Evolutionary conservation across 2,888 invertebrate genomes (phyloP).

Genomic region (Bhutanitis thaidina): DNA sequence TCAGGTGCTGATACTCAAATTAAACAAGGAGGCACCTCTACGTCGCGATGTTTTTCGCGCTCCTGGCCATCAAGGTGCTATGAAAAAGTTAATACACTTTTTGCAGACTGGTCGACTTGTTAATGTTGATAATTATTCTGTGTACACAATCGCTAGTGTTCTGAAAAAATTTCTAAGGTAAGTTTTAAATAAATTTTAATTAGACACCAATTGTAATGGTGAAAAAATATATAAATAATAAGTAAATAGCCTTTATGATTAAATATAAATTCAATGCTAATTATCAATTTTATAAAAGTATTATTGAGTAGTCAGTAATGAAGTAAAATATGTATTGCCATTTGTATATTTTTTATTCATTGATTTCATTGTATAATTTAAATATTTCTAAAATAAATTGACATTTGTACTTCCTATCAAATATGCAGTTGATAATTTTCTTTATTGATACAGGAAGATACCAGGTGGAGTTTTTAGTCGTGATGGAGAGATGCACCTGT

Average conservation of each 20-base stretch:
- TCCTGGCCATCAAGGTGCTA: conserved; percentile 96
- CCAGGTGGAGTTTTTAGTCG: conserved; percentile 98
- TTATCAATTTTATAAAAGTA: no score
- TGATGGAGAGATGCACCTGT: conserved; percentile 93
- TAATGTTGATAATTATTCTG: conserved; percentile 96
- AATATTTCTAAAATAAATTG: no score
- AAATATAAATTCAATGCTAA: no score
- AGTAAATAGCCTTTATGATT: no score
- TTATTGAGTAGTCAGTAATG: no score
- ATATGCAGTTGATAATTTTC: no score
- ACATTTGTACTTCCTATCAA: no score
- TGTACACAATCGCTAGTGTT: conserved; percentile 98
- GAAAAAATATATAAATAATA: no score
- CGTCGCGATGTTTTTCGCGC: conserved; percentile 97
- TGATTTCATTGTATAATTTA: no score
- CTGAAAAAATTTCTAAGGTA: conserved; percentile 95
- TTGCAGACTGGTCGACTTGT: conserved; percentile 93
- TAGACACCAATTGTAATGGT: no score
- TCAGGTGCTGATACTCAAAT: conserved; percentile 92
- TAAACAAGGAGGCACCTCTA: conserved; percentile 96
- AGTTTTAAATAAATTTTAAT: conserved; percentile 23
- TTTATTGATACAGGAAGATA: conserved; percentile 83
- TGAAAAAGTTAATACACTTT: conserved; percentile 96
- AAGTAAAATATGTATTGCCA: no score
- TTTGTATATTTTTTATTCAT: no score